These are phyloP conservation scores for Sebastes itinus DNA, from an alignment of 2,797 vertebrate genomes.

Conservation along the genomic window DNA sequence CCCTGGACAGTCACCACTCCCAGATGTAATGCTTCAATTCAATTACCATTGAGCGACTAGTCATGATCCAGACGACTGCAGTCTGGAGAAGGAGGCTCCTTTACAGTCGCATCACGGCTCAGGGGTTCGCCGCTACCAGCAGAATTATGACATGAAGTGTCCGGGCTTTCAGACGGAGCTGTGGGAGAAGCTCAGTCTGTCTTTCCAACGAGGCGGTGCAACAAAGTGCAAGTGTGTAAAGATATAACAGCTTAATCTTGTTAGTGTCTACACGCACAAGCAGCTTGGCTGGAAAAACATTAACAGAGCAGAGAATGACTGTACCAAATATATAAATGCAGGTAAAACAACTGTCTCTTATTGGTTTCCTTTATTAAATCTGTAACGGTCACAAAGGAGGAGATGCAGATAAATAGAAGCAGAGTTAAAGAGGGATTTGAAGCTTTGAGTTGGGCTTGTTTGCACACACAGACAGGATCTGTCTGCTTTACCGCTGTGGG, in stretches of 20 bases:
- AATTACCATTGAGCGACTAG: slow-evolving; percentile 20
- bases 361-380: neutral
- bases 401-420: neutral
- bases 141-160: neutral
- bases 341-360: neutral
- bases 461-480: slow-evolving; percentile 19
- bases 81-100: neutral
- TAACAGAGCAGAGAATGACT: neutral
- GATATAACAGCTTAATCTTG: slow-evolving; percentile 37
- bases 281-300: neutral
- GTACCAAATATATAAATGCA: neutral
- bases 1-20: slow-evolving; percentile 2
- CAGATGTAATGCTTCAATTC: slow-evolving; percentile 38
- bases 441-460: slow-evolving; percentile 25
- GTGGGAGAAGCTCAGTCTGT: slow-evolving; percentile 5
- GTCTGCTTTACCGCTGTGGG: slow-evolving; percentile 16
- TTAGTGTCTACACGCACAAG: slow-evolving; percentile 35
- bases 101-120: neutral
- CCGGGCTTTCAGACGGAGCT: neutral
- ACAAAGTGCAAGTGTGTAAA: slow-evolving; percentile 23
- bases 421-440: slow-evolving; percentile 15
- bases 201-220: neutral
- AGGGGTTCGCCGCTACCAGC: neutral
- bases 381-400: neutral
- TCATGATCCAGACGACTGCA: neutral